Evolutionary conservation across 2,113 vertebrate species (phyloP).

Genomic region (Nettapus auritus): DNA sequence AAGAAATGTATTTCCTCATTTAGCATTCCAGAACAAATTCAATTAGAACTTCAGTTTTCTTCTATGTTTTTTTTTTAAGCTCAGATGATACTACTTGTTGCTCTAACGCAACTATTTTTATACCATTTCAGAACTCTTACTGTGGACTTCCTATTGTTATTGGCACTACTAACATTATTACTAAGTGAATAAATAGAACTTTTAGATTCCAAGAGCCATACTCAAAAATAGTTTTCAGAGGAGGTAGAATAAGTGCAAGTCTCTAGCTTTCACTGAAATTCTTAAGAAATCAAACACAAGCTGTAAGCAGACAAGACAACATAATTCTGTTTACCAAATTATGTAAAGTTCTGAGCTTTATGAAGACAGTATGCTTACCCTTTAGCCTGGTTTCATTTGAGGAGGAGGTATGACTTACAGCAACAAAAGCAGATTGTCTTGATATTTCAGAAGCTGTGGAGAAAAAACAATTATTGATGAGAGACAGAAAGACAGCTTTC

Average conservation of each 20-base stretch:
- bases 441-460: neutral
- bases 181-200: conserved; percentile 25
- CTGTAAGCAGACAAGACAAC: neutral
- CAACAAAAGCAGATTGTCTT: neutral
- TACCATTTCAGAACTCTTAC: neutral
- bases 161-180: neutral
- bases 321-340: neutral
- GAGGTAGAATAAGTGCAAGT: neutral
- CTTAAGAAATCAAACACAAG: neutral
- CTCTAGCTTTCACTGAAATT: neutral
- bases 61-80: neutral
- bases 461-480: neutral
- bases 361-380: neutral
- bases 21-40: neutral
- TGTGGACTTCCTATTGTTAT: conserved; percentile 27
- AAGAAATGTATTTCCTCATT: neutral
- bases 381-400: neutral
- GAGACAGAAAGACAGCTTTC: neutral
- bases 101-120: conserved; percentile 1
- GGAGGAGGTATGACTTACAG: neutral
- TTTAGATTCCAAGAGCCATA: neutral
- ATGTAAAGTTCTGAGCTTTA: neutral
- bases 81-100: neutral
- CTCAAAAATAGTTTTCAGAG: neutral
- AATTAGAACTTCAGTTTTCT: neutral